Evolutionary conservation across 2,797 vertebrate species (phyloP).

Genomic region (Vultur gryphus): DNA sequence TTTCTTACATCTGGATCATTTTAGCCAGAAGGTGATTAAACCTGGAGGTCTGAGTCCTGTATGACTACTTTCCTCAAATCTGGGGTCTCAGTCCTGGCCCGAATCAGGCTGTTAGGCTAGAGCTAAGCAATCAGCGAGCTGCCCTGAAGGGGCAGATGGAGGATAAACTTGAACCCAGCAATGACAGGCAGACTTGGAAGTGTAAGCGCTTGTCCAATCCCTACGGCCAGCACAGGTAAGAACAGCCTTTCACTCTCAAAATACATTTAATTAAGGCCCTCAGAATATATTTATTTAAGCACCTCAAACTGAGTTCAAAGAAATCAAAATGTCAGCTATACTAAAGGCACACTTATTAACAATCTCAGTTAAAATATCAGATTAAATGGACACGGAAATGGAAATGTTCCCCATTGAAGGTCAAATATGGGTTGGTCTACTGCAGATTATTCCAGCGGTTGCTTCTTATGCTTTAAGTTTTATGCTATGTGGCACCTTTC

Average conservation of each 20-base stretch:
- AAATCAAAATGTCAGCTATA: conserved; percentile 7
- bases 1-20: neutral
- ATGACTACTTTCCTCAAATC: neutral
- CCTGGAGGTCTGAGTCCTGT: neutral
- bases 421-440: neutral
- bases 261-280: neutral
- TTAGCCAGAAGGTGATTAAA: neutral
- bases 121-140: neutral
- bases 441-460: neutral
- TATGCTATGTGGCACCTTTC: neutral
- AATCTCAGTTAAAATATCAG: neutral
- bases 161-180: neutral
- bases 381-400: neutral
- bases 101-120: neutral
- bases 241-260: neutral
- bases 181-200: neutral
- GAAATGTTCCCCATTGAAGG: neutral
- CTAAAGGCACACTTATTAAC: neutral
- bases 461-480: neutral
- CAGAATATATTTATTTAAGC: neutral
- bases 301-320: neutral
- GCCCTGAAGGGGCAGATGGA: neutral
- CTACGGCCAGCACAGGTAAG: neutral
- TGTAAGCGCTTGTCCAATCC: neutral
- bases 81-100: neutral